Percentiles rank a stretch among this genome's conserved stretches.
phyloP scores from a whole-genome alignment of 2,888 invertebrate genomes.

The Papilio protenor region DNA sequence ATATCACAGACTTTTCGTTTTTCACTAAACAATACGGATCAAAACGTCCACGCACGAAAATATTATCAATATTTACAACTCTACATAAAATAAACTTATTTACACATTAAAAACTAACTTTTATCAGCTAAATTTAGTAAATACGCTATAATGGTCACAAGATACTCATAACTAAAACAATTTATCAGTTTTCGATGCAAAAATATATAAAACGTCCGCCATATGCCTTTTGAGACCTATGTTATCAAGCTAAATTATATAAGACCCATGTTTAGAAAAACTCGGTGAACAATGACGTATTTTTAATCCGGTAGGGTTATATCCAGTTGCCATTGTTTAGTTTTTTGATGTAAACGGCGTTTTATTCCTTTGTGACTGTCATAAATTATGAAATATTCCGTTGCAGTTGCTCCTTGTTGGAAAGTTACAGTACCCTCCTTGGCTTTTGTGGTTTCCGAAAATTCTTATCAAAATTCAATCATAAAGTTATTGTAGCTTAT shows the following conservation, averaged over 20 bases:
- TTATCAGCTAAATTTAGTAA: constrained; percentile 83
- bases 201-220: constrained; percentile 85
- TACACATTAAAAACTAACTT: constrained; percentile 83
- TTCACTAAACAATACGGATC: constrained; percentile 83
- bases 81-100: constrained; percentile 82
- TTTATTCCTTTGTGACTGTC: constrained; percentile 53
- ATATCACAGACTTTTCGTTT: constrained; percentile 86
- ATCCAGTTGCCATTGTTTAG: constrained; percentile 76
- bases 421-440: not conserved
- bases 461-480: not conserved
- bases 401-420: not conserved
- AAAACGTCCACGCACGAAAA: constrained; percentile 85
- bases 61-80: constrained; percentile 83
- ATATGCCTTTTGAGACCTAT: constrained; percentile 84
- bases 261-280: constrained; percentile 40
- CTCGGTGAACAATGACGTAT: constrained; percentile 43
- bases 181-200: constrained; percentile 84
- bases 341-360: constrained; percentile 62
- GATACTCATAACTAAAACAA: constrained; percentile 84
- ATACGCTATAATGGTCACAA: constrained; percentile 83
- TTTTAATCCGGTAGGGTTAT: constrained; percentile 63
- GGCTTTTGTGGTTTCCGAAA: not conserved
- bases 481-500: not conserved
- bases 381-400: constrained; percentile 29
- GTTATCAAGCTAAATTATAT: constrained; percentile 60